Evolutionary conservation across 2,888 invertebrate species (phyloP).

Genomic region (Agrochola circellaris): DNA sequence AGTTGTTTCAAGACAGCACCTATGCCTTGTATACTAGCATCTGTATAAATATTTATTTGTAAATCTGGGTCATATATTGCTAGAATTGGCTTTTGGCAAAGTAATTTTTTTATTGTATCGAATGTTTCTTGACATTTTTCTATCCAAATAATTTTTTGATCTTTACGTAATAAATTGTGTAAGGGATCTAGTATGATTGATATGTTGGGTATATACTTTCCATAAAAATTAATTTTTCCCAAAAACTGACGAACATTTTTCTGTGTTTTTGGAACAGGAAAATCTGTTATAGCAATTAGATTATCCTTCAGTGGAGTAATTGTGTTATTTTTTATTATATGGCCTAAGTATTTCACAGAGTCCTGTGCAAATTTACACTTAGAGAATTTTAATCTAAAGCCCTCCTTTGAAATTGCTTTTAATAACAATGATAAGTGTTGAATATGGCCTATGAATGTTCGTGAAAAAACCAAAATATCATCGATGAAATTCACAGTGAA

Average conservation of each 20-base stretch:
- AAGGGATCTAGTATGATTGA: conserved; percentile 12
- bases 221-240: conserved; percentile 2
- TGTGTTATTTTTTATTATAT: conserved; percentile 10
- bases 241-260: conserved; percentile 6
- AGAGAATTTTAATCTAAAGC: conserved; percentile 3
- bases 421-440: background rate
- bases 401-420: conserved; percentile 3
- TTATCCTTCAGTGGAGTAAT: conserved; percentile 4
- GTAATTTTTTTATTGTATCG: conserved; percentile 4
- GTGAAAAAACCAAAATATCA: conserved; percentile 1
- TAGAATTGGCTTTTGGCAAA: conserved; percentile 4
- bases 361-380: conserved; percentile 13
- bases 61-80: background rate
- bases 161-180: conserved; percentile 10
- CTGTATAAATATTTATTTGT: background rate
- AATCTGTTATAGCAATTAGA: conserved; percentile 9
- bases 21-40: background rate
- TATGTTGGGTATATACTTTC: conserved; percentile 8
- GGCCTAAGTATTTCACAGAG: conserved; percentile 8
- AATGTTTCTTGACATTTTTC: conserved; percentile 7
- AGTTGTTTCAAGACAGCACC: background rate
- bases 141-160: background rate
- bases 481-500: background rate
- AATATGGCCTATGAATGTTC: background rate
- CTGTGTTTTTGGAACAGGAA: conserved; percentile 1